Evolutionary conservation across 2,888 invertebrate species (phyloP), one percentile per base, ranked within the genome.

Genomic region (Synergus japonicus): DNA sequence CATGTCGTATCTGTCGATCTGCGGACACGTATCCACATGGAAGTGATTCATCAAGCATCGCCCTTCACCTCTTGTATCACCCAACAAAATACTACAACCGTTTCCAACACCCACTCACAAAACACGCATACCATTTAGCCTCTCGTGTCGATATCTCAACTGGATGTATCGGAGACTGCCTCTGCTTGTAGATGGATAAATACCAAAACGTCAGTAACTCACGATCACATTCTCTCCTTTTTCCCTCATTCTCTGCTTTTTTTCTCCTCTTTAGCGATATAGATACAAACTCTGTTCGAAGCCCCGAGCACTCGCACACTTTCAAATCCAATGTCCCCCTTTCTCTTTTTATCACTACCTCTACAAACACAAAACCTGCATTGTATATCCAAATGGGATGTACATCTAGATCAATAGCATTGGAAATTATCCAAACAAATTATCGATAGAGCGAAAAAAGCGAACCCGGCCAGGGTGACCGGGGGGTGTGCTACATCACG

Each of bases 341-440:
- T 73, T 58, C 73, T 73, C 54, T 73, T 73, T 73, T 73, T 73
- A 73, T 54, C 54, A 58, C 73, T 73, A n/a, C 54, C 54, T 73
- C 54, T 37, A 58, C 73, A 73, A 73, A 81, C 81, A 79, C 80
- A 79, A 82, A 82, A 82, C 83, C 80, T 88, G 89, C 89, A 89
- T 91, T 90, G 91, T 89, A 87, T 88, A 88, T 89, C 88, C 89
- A 90, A 89, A 87, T 88, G 90, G 90, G 90, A 91, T 91, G 91
- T 90, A 90, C 90, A 90, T 91, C 90, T 90, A 92, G 92, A 92
- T 92, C 92, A 91, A 92, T 92, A 92, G 91, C 91, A 92, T 91
- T 91, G 91, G 91, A 91, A 92, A 92, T 92, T 92, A 92, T 92
- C 92, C 91, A 92, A 92, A 92, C 92, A 92, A 92, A 92, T 92